These are phyloP conservation scores for Hipposideros larvatus DNA, from an alignment of 2,797 vertebrate species.

Conservation along the genomic window DNA sequence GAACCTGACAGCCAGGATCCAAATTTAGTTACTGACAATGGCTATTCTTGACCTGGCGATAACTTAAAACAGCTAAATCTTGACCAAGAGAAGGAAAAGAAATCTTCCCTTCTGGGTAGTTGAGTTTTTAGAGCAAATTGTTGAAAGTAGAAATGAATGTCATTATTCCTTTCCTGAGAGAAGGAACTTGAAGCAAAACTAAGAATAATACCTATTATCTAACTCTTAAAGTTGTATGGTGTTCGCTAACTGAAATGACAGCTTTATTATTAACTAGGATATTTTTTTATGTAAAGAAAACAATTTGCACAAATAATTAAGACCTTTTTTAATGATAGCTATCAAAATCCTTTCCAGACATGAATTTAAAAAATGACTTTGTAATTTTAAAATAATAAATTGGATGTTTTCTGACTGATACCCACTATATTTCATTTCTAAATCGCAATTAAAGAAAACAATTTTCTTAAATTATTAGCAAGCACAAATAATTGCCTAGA, in stretches of 20 bases:
- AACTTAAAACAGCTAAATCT: conserved; percentile 39
- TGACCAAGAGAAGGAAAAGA: conserved; percentile 9
- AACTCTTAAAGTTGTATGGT: not conserved
- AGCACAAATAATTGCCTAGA: conserved; percentile 48
- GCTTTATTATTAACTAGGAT: not conserved
- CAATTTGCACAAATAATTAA: not conserved
- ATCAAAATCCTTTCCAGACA: not conserved
- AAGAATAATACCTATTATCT: conserved; percentile 37
- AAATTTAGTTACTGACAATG: conserved; percentile 70
- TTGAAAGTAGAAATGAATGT: not conserved
- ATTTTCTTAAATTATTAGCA: conserved; percentile 48
- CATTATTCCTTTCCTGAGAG: conserved; percentile 42
- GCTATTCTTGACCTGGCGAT: conserved; percentile 1
- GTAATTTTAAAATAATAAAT: conserved; percentile 34
- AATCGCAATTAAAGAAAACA: conserved; percentile 50
- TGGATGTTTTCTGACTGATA: not conserved
- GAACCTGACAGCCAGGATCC: conserved; percentile 66
- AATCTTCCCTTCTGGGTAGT: conserved; percentile 19
- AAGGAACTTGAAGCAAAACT: conserved; percentile 16
- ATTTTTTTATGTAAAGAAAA: not conserved
- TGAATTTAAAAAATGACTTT: not conserved
- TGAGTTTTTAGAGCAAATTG: conserved; percentile 65
- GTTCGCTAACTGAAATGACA: not conserved
- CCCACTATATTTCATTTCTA: not conserved
- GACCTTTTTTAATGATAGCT: not conserved